phyloP scores from a whole-genome alignment of 2,113 vertebrate species.

The Uropsilus gracilis region DNA sequence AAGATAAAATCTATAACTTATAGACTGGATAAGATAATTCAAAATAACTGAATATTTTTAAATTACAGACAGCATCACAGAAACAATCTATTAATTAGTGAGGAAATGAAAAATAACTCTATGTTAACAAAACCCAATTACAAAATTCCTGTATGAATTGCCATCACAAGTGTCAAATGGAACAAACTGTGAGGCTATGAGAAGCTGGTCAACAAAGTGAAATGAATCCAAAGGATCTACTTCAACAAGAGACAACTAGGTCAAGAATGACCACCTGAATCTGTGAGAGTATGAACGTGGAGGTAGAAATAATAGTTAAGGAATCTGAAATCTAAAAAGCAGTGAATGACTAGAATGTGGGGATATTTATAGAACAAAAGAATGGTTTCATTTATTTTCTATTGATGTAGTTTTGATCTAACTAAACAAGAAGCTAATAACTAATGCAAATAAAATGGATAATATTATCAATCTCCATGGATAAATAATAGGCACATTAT shows the following conservation, averaged over 20 bases:
- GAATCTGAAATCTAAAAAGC: neutral
- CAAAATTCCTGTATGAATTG: neutral
- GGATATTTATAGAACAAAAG: neutral
- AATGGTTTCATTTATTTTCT: neutral
- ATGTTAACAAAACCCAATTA: neutral
- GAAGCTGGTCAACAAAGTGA: neutral
- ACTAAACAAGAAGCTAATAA: neutral
- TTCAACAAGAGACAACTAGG: neutral
- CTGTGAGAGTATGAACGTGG: neutral
- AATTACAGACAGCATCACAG: neutral
- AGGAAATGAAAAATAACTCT: neutral
- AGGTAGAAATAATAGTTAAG: neutral
- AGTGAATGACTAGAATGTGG: neutral
- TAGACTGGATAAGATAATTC: neutral
- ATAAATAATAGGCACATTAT: neutral
- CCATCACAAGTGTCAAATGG: neutral
- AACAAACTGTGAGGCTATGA: neutral
- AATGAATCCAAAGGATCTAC: neutral
- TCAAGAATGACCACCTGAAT: neutral
- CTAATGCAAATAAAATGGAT: neutral
- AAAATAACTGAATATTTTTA: neutral
- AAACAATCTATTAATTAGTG: neutral
- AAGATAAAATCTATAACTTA: neutral
- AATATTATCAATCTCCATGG: neutral
- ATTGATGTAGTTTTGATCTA: neutral